phyloP scores from a whole-genome alignment of 2,113 vertebrate species.

The Toxotes chatareus region DNA sequence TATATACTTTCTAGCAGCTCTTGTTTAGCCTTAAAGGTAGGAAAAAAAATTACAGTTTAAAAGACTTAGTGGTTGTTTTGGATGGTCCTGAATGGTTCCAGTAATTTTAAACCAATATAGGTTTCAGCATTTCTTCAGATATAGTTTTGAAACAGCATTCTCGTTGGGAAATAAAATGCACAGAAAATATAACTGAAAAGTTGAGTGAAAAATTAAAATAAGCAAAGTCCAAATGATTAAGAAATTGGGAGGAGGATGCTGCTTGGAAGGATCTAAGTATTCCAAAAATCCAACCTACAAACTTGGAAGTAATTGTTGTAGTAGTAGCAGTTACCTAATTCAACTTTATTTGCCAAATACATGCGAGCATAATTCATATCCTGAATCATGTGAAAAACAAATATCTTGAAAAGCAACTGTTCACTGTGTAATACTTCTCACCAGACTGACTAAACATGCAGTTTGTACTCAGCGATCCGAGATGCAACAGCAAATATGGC shows the following conservation, averaged over 20 bases:
- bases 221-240: neutral
- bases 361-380: neutral
- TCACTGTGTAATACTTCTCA: neutral
- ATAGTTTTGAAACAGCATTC: neutral
- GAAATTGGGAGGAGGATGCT: neutral
- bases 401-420: conserved; percentile 11
- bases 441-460: conserved; percentile 37
- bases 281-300: neutral
- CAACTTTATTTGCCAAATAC: conserved; percentile 12
- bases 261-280: neutral
- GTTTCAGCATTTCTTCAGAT: too few species aligned
- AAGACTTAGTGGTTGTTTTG: too few species aligned
- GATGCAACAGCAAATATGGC: conserved; percentile 70
- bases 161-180: neutral
- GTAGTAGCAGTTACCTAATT: neutral
- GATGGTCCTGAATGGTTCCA: neutral
- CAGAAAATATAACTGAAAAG: neutral
- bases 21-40: too few species aligned
- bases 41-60: neutral
- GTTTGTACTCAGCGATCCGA: conserved; percentile 30
- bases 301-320: neutral
- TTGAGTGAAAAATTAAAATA: neutral
- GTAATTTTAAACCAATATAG: too few species aligned
- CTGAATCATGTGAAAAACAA: conserved; percentile 1
- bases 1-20: too few species aligned